Conservation (phyloP, 2,888 invertebrate species). For the Eupithecia subumbrata region DNA sequence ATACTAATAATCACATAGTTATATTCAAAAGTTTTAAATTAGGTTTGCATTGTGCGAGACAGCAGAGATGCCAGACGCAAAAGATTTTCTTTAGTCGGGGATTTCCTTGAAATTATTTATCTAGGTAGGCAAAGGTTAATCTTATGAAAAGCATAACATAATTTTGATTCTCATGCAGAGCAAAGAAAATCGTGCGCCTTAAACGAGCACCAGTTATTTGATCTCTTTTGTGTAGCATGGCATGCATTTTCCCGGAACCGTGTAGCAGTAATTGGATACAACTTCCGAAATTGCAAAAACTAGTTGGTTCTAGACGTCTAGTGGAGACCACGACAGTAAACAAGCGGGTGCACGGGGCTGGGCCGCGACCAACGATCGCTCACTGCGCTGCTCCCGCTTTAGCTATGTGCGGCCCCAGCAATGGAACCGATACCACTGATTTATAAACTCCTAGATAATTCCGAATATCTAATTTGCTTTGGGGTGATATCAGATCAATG, state of each 20-base stretch:
- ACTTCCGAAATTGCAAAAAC: conserved; percentile 17
- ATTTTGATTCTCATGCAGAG: not conserved
- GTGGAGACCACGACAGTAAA: conserved; percentile 11
- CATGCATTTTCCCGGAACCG: not conserved
- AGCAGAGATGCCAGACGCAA: not conserved
- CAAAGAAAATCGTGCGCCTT: not conserved
- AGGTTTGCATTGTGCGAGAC: not conserved
- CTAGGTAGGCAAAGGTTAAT: not conserved
- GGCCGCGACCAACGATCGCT: conserved; percentile 38
- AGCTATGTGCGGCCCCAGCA: conserved; percentile 50
- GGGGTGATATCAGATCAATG: conserved; percentile 20
- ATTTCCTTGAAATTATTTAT: not conserved
- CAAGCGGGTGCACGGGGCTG: conserved; percentile 31
- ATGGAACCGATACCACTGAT: conserved; percentile 52
- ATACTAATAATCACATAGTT: no score
- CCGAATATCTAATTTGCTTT: conserved; percentile 35
- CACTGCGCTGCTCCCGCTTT: conserved; percentile 49
- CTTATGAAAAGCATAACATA: not conserved
- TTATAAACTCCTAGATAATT: conserved; percentile 47
- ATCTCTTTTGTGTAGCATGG: not conserved
- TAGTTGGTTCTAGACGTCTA: conserved; percentile 8
- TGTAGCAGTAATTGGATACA: conserved; percentile 14
- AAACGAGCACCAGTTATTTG: not conserved
- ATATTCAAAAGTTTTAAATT: not conserved
- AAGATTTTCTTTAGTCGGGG: not conserved